phyloP scores from a whole-genome alignment of 2,797 vertebrate genomes.

The Siniperca undulata region DNA sequence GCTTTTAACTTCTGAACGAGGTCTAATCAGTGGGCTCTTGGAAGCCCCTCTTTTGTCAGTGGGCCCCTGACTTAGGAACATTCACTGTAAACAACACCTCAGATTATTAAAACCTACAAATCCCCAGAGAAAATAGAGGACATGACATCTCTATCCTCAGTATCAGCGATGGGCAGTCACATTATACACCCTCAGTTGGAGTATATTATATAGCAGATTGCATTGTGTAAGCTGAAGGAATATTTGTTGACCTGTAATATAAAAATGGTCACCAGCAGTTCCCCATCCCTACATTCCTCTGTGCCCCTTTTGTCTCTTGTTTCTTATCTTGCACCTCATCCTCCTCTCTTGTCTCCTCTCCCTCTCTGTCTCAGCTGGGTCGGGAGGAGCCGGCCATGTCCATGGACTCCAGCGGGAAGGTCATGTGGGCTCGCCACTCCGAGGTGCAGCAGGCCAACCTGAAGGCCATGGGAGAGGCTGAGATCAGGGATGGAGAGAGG shows the following conservation, averaged over 20 bases:
- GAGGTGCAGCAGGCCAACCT: constrained; percentile 96
- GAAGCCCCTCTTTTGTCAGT: too few relatives aligned
- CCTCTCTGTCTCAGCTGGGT: constrained; percentile 86
- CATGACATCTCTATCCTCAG: constrained; percentile 9
- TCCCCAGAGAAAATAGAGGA: constrained; percentile 22
- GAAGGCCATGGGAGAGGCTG: constrained; percentile 94
- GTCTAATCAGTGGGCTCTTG: too few relatives aligned
- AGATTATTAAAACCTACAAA: constrained; percentile 21
- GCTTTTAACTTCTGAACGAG: too few relatives aligned
- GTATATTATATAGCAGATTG: not conserved
- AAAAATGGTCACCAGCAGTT: not conserved
- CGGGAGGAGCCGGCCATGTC: constrained; percentile 97
- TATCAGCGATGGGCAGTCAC: not conserved
- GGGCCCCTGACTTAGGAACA: too few relatives aligned
- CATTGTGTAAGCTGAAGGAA: not conserved
- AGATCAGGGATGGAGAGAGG: constrained; percentile 94
- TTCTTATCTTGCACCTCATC: not conserved
- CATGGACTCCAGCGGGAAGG: constrained; percentile 96
- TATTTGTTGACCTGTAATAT: constrained; percentile 12
- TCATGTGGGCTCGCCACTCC: constrained; percentile 96
- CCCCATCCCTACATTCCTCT: not conserved
- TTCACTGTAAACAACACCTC: not conserved
- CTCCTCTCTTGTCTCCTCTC: not conserved
- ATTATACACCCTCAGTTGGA: not conserved
- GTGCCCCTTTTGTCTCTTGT: not conserved